Base-by-base conservation (phyloP, 1,140 invertebrate species). In the Drosophila elegans region DNA sequence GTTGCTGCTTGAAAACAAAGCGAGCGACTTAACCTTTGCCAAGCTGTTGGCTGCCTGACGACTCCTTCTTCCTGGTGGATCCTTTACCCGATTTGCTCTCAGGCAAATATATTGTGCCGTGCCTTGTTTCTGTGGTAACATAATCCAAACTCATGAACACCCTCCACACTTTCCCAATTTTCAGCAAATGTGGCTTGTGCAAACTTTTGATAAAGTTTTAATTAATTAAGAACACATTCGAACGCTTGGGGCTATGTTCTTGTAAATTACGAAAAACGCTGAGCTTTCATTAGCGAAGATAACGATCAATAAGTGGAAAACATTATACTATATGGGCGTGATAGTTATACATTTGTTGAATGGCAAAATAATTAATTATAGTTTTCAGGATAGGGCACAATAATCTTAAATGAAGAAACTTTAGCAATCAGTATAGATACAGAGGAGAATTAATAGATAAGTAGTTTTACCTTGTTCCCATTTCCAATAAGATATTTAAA, bases 11-110 rank as follows among this genome's bases (percentile, higher is more conserved):
- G 61, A 73, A 75, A 56, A 66, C 73, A 62, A 82, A 82, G 62
- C 66, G 62, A 83, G 78, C 64, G 67, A 53, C 64, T 74, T 78
- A 86, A 78, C 74, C 86, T 85, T 84, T 72, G 48, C 74, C 78
- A 82, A 88, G 83, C 79, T 86, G 66, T 82, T 88, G 66, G 51
- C 62, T 75, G 61, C 49, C 78, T 56, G 52, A 27, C 49, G 25
- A 48, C 71, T 51, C n/a, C 67, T 27, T 66, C 39, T 29, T 25
- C 16, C 53, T n/a, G 7, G 9, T 21, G n/a, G 6, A 36, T 12
- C 13, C 41, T n/a, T 44, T 25, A 3, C 29, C 48, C 16, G 9
- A 16, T 29, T 5, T 25, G 10, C 48, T 36, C 57, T 41, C 41
- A 51, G 51, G 62, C 74, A 69, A 16, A 36, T 66, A 79, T 48